A percentile compares a stretch with the other conserved stretches of the same genome.
phyloP scores from a whole-genome alignment of 1,140 invertebrate genomes.

The Zaprionus taronus region DNA sequence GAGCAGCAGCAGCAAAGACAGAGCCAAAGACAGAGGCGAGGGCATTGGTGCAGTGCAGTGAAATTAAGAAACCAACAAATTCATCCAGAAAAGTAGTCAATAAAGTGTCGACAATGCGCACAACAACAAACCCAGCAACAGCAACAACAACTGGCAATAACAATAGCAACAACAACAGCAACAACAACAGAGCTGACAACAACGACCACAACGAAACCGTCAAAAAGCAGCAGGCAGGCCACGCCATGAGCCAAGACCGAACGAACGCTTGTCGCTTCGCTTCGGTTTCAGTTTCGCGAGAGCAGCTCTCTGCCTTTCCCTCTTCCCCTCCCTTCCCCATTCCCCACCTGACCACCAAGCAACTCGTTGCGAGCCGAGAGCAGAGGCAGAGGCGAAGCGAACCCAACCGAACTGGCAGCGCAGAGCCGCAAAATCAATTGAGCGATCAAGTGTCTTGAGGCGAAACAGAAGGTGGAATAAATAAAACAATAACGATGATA shows the following conservation, averaged over 20 bases:
- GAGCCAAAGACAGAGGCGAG: slow-evolving; percentile 11
- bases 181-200: slow-evolving; percentile 40
- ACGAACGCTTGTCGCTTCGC: slow-evolving; percentile 1
- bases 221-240: slow-evolving; percentile 75
- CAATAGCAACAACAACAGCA: slow-evolving; percentile 25
- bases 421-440: slow-evolving; percentile 80
- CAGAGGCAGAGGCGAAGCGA: not conserved
- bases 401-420: slow-evolving; percentile 8
- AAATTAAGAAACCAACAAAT: slow-evolving; percentile 83
- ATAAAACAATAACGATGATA: slow-evolving; percentile 84
- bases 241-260: slow-evolving; percentile 49
- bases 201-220: slow-evolving; percentile 62
- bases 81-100: slow-evolving; percentile 83
- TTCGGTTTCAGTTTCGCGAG: slow-evolving; percentile 17
- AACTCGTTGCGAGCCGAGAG: slow-evolving; percentile 1
- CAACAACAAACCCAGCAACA: slow-evolving; percentile 50
- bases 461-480: slow-evolving; percentile 84
- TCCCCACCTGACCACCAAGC: not conserved
- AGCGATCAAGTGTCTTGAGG: slow-evolving; percentile 84
- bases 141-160: slow-evolving; percentile 47
- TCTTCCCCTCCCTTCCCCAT: not conserved
- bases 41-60: slow-evolving; percentile 53
- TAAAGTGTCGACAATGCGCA: slow-evolving; percentile 81
- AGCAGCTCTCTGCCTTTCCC: not conserved
- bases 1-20: not conserved